Conservation (phyloP, 1,140 invertebrate species). For the Dreissena rostriformis region DNA sequence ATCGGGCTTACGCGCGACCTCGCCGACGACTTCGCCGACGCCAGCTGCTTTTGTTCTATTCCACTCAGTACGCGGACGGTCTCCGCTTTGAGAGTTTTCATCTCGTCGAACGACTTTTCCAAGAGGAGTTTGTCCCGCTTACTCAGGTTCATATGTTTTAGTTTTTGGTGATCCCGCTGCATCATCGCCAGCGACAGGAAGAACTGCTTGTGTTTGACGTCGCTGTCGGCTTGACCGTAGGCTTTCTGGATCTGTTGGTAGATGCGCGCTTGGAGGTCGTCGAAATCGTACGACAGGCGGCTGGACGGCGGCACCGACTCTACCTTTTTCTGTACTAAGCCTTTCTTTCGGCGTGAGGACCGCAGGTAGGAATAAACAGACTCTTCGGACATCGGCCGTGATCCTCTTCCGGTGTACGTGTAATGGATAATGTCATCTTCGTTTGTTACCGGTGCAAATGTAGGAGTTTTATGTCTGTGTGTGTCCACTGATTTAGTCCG, state of each 20-base stretch:
- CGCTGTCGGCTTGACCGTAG: slow-evolving; percentile 20
- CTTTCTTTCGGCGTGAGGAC: not conserved
- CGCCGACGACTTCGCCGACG: not conserved
- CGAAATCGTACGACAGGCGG: slow-evolving; percentile 15
- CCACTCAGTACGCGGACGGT: slow-evolving; percentile 3
- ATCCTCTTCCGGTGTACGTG: slow-evolving; percentile 21
- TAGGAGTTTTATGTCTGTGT: not conserved
- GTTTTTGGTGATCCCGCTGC: slow-evolving; percentile 8
- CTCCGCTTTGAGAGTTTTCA: slow-evolving; percentile 16
- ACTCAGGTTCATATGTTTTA: slow-evolving; percentile 27
- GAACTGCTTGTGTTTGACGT: slow-evolving; percentile 43
- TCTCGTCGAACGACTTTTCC: slow-evolving; percentile 31
- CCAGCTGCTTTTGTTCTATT: not conserved
- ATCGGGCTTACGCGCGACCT: not conserved
- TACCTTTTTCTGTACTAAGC: slow-evolving; percentile 31
- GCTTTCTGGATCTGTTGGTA: slow-evolving; percentile 41
- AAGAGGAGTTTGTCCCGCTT: slow-evolving; percentile 18
- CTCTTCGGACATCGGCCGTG: not conserved
- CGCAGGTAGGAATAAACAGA: not conserved
- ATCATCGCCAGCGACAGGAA: slow-evolving; percentile 17
- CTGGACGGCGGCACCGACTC: slow-evolving; percentile 20
- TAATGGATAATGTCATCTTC: slow-evolving; percentile 21
- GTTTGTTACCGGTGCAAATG: slow-evolving; percentile 22
- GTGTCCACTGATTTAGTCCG: slow-evolving; percentile 21
- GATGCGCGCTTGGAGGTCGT: slow-evolving; percentile 30